phyloP scores from a whole-genome alignment of 2,113 vertebrate species.

The Bothrops jararaca region DNA sequence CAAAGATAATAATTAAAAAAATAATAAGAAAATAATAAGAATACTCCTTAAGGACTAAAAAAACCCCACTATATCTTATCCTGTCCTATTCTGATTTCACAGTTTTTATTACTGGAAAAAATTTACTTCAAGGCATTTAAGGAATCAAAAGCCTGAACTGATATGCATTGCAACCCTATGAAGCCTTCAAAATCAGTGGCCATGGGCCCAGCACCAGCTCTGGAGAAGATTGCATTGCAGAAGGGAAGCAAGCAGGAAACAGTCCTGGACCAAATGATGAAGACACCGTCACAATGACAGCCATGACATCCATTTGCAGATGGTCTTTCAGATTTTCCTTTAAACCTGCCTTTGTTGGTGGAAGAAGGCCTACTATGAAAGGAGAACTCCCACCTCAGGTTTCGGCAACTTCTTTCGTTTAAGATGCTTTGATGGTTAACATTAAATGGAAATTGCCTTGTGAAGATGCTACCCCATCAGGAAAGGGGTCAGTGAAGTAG shows the following conservation, averaged over 20 bases:
- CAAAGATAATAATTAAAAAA: neutral
- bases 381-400: neutral
- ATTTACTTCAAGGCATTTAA: neutral
- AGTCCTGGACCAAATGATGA: neutral
- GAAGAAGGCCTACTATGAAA: neutral
- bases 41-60: neutral
- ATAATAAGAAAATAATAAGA: neutral
- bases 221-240: neutral
- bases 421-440: neutral
- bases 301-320: neutral
- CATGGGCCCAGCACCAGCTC: neutral
- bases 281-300: neutral
- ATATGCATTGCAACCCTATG: neutral
- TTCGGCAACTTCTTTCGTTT: neutral
- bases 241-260: neutral
- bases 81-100: neutral
- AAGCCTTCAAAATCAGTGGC: neutral
- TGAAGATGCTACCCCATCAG: neutral
- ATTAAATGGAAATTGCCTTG: slow-evolving; percentile 2
- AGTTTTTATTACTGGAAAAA: neutral
- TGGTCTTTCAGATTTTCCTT: neutral
- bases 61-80: neutral
- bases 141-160: neutral
- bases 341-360: neutral
- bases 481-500: neutral